These are phyloP conservation scores for Mimas tiliae DNA, from an alignment of 2,888 invertebrate species.

Conservation along the genomic window DNA sequence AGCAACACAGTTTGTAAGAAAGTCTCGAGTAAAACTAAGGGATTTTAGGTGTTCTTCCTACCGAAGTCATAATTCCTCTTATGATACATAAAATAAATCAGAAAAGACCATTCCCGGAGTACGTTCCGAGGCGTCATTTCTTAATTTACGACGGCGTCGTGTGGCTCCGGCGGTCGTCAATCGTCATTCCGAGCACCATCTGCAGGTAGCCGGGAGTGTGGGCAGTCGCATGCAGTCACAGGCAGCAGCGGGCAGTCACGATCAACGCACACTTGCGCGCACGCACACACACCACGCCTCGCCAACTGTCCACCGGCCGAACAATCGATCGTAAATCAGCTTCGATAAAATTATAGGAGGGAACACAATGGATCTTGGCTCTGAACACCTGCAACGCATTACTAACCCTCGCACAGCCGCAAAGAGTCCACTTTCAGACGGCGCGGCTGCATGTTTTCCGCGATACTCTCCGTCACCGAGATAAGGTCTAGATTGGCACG, in stretches of 20 bases:
- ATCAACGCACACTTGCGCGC: conserved; percentile 60
- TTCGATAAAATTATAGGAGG: conserved; percentile 85
- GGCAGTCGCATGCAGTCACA: conserved; percentile 36
- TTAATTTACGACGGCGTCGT: conserved; percentile 80
- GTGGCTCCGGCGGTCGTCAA: conserved; percentile 53
- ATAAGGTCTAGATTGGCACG: conserved; percentile 82
- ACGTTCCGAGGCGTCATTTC: conserved; percentile 65
- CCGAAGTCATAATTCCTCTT: not conserved
- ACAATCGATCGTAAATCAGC: conserved; percentile 85
- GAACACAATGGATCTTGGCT: conserved; percentile 79
- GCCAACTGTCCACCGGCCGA: conserved; percentile 78
- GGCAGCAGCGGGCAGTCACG: conserved; percentile 46
- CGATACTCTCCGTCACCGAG: conserved; percentile 74
- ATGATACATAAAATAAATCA: conserved; percentile 20
- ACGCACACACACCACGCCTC: conserved; percentile 70
- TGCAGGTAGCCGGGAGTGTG: conserved; percentile 64
- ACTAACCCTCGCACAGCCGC: conserved; percentile 68
- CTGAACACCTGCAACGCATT: conserved; percentile 71
- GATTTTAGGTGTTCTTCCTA: not conserved
- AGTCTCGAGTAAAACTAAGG: not conserved
- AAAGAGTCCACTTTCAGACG: conserved; percentile 75
- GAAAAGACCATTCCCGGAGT: conserved; percentile 29
- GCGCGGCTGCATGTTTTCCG: conserved; percentile 61
- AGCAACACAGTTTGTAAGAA: not conserved
- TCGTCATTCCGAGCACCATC: conserved; percentile 72